Conservation (phyloP, 2,888 invertebrate genomes). For the Caenorhabditis imperialis region DNA sequence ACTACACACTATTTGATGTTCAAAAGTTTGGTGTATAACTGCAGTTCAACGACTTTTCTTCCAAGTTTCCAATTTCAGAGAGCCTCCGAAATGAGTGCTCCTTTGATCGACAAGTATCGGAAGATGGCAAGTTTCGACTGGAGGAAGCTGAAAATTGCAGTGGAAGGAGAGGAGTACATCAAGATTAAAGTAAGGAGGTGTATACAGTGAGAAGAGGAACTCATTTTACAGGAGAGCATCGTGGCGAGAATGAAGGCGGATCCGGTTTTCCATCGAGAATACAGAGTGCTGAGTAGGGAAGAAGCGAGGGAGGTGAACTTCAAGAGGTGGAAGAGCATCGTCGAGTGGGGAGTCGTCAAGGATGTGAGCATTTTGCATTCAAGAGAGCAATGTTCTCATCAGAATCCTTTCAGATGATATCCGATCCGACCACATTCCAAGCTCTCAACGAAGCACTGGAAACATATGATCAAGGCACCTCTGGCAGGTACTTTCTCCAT, state of each 20-base stretch:
- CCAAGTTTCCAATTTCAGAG: background rate
- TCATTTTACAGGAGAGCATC: constrained; percentile 22
- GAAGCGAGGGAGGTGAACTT: constrained; percentile 82
- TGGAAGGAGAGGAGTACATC: constrained; percentile 87
- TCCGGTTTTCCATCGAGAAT: constrained; percentile 49
- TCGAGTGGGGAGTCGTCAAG: constrained; percentile 83
- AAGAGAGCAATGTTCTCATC: background rate
- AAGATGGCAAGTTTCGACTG: constrained; percentile 86
- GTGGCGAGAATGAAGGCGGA: constrained; percentile 42
- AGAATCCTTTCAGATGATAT: constrained; percentile 44
- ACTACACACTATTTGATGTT: no score
- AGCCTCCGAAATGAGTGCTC: constrained; percentile 41
- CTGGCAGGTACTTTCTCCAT: constrained; percentile 61
- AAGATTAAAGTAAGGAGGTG: constrained; percentile 84
- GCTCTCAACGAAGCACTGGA: constrained; percentile 60
- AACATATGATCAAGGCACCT: constrained; percentile 65
- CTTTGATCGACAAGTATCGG: constrained; percentile 52
- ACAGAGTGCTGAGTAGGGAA: constrained; percentile 63
- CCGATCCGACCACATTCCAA: constrained; percentile 39
- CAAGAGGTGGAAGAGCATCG: constrained; percentile 81
- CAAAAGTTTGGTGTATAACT: no score
- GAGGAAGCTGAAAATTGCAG: constrained; percentile 87
- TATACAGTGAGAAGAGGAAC: background rate
- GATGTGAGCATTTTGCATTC: constrained; percentile 57
- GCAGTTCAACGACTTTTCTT: no score